These are phyloP conservation scores for Drosophila repleta DNA, from an alignment of 1,140 invertebrate genomes.

Conservation along the genomic window DNA sequence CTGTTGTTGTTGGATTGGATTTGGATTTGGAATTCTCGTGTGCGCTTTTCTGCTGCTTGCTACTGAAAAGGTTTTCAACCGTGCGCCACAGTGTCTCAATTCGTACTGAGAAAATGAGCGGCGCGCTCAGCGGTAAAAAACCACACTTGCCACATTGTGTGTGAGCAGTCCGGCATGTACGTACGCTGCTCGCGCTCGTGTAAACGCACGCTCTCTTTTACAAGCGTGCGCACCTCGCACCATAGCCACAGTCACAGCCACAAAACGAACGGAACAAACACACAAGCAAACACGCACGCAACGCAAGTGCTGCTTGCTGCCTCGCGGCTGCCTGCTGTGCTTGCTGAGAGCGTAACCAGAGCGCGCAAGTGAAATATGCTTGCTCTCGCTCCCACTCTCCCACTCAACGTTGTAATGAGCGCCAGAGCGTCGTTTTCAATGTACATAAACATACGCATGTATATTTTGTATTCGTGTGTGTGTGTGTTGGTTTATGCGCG, in stretches of 20 bases:
- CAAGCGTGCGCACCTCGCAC: constrained; percentile 53
- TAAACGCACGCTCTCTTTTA: constrained; percentile 61
- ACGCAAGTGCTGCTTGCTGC: constrained; percentile 23
- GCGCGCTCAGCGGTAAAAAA: constrained; percentile 32
- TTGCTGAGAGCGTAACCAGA: constrained; percentile 34
- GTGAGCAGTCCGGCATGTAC: constrained; percentile 51
- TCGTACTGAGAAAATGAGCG: constrained; percentile 61
- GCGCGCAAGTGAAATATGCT: constrained; percentile 46
- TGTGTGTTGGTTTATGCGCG: constrained; percentile 18
- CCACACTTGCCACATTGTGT: constrained; percentile 48
- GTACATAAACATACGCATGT: constrained; percentile 6
- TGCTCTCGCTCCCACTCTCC: constrained; percentile 45
- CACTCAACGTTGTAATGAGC: constrained; percentile 42
- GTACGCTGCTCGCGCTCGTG: constrained; percentile 25
- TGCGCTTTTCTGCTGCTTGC: constrained; percentile 56
- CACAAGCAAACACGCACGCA: constrained; percentile 31
- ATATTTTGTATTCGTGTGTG: background rate
- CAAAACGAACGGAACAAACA: background rate
- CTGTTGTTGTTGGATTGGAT: constrained; percentile 38
- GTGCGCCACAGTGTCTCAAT: constrained; percentile 75
- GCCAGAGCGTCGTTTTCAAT: constrained; percentile 15
- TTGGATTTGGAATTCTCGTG: constrained; percentile 25
- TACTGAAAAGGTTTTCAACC: constrained; percentile 62
- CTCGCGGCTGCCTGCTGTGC: background rate
- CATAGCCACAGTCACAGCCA: constrained; percentile 16